Evolutionary conservation across 2,113 vertebrate genomes (phyloP).

Genomic region (Eurystomus gularis): DNA sequence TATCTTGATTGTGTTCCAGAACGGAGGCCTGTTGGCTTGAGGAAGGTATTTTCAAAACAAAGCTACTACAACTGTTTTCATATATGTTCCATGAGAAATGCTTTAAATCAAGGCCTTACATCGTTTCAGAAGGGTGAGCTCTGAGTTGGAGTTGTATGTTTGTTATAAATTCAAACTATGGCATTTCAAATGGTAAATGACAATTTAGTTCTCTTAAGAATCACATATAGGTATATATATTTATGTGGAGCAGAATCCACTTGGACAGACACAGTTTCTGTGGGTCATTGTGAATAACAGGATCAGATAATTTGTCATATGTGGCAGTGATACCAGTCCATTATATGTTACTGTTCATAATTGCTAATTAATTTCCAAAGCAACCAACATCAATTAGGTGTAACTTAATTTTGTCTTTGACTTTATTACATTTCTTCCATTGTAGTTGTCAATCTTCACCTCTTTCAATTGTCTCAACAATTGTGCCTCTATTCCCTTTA

Average conservation of each 20-base stretch:
- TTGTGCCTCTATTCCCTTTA: no score
- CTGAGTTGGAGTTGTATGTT: not conserved
- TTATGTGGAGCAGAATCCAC: not conserved
- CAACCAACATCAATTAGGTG: not conserved
- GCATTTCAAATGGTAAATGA: not conserved
- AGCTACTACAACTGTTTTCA: not conserved
- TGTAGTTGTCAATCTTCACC: not conserved
- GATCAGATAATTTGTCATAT: not conserved
- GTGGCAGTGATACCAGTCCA: not conserved
- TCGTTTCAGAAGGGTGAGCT: not conserved
- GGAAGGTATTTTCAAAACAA: not conserved
- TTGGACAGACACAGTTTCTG: not conserved
- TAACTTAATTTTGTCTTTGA: not conserved
- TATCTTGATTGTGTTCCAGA: not conserved
- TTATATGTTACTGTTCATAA: not conserved
- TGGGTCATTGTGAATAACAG: not conserved
- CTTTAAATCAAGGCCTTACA: not conserved
- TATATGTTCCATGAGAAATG: not conserved
- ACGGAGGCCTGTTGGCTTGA: not conserved
- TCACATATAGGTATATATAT: not conserved
- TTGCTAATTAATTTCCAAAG: not conserved
- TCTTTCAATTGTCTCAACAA: not conserved
- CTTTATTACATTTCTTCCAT: not conserved
- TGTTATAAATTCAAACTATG: not conserved
- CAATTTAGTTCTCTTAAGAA: not conserved